phyloP scores from a whole-genome alignment of 2,113 vertebrate species.

The Regulus satrapa region DNA sequence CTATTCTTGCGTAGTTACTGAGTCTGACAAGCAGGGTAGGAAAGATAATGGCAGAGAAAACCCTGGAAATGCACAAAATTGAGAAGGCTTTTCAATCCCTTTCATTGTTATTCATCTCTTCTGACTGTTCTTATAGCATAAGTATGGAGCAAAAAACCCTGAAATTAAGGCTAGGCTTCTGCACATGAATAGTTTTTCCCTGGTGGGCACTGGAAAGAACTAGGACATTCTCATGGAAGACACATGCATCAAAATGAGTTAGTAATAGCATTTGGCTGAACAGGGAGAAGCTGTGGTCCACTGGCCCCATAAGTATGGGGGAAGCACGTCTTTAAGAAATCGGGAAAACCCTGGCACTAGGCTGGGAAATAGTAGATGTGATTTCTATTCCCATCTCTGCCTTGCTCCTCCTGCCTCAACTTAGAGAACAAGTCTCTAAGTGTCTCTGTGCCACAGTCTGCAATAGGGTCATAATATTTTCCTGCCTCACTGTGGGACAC shows the following conservation, averaged over 20 bases:
- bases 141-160: not conserved
- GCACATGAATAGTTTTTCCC: not conserved
- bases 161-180: not conserved
- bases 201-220: not conserved
- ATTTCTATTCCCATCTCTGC: not conserved
- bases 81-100: not conserved
- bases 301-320: not conserved
- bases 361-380: not conserved
- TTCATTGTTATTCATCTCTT: not conserved
- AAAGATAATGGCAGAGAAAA: not conserved
- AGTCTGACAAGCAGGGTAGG: not conserved
- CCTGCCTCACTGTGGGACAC: not conserved
- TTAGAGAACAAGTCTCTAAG: not conserved
- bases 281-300: not conserved
- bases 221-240: rapidly evolving
- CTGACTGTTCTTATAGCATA: not conserved
- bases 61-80: not conserved
- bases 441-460: not conserved
- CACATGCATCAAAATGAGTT: not conserved
- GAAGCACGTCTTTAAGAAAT: not conserved
- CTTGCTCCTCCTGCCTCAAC: not conserved
- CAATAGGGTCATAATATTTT: not conserved
- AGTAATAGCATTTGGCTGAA: not conserved
- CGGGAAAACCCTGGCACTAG: not conserved
- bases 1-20: not conserved